Evolutionary conservation across 1,140 invertebrate genomes (phyloP).

Genomic region (Drosophila erecta): DNA sequence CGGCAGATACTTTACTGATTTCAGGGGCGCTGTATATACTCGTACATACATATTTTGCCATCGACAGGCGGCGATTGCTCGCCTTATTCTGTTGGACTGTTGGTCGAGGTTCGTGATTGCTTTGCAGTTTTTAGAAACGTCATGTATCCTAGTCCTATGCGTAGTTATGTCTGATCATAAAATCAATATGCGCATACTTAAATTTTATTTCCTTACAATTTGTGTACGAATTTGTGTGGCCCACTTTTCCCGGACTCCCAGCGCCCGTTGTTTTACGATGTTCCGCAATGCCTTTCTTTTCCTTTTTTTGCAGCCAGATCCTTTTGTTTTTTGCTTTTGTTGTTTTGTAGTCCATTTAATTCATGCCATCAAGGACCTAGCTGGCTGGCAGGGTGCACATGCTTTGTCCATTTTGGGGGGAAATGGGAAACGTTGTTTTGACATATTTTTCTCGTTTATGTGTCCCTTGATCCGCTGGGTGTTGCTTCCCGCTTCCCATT

Average conservation of each 20-base stretch:
- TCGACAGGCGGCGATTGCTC: constrained; percentile 43
- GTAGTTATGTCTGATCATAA: constrained; percentile 83
- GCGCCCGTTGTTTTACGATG: constrained; percentile 54
- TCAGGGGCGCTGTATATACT: neutral
- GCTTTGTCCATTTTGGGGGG: constrained; percentile 66
- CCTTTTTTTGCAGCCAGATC: constrained; percentile 13
- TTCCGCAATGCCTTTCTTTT: constrained; percentile 60
- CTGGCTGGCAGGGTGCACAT: constrained; percentile 58
- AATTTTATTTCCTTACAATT: constrained; percentile 84
- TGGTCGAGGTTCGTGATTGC: constrained; percentile 69
- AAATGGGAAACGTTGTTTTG: constrained; percentile 70
- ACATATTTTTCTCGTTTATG: constrained; percentile 69
- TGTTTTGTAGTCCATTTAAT: constrained; percentile 80
- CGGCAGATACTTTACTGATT: constrained; percentile 68
- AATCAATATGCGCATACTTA: constrained; percentile 84
- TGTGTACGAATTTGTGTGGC: constrained; percentile 74
- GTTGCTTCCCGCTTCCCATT: constrained; percentile 32
- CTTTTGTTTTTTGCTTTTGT: constrained; percentile 46
- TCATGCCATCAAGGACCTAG: constrained; percentile 64
- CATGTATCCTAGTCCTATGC: constrained; percentile 49
- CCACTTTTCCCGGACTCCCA: constrained; percentile 2
- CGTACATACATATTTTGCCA: too few relatives aligned
- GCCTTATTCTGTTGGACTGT: constrained; percentile 25
- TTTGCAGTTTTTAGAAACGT: constrained; percentile 73
- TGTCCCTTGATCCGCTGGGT: constrained; percentile 42